phyloP scores from a whole-genome alignment of 2,797 vertebrate species.

The Sparidentex hasta region DNA sequence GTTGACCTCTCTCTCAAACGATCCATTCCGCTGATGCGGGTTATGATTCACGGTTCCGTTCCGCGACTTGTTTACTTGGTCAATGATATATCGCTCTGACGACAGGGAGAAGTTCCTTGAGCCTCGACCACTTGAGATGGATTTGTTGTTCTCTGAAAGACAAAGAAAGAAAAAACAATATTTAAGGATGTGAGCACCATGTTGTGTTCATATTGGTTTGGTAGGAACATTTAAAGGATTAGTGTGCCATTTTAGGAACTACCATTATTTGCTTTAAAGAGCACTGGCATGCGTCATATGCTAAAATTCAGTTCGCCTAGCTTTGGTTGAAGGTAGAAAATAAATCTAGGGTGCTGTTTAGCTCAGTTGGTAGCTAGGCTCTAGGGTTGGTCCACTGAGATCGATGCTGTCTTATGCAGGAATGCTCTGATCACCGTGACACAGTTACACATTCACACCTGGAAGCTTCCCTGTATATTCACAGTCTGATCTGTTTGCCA shows the following conservation, averaged over 20 bases:
- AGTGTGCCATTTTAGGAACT: not conserved
- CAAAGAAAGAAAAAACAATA: constrained; percentile 35
- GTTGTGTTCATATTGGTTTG: not conserved
- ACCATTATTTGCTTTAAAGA: not conserved
- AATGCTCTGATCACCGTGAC: too few relatives aligned
- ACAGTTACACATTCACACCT: too few relatives aligned
- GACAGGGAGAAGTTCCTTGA: constrained; percentile 90
- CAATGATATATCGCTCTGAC: constrained; percentile 88
- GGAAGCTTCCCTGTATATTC: too few relatives aligned
- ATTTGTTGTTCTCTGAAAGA: constrained; percentile 71
- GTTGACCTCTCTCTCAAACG: constrained; percentile 69
- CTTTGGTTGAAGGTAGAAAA: not conserved
- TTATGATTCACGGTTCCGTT: constrained; percentile 77
- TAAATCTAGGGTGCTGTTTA: too few relatives aligned
- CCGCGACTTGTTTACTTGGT: constrained; percentile 85
- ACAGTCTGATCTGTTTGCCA: too few relatives aligned
- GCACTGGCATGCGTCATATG: not conserved
- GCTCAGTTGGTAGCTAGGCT: too few relatives aligned
- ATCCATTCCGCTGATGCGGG: constrained; percentile 70
- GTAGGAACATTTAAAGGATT: not conserved
- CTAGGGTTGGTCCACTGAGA: too few relatives aligned
- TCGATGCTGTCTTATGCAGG: too few relatives aligned
- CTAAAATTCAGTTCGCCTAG: too few relatives aligned
- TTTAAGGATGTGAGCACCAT: not conserved
- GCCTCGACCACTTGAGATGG: constrained; percentile 81